Base-by-base conservation (phyloP, 2,888 invertebrate species). In the Scaptomyza cyrtandrae region DNA sequence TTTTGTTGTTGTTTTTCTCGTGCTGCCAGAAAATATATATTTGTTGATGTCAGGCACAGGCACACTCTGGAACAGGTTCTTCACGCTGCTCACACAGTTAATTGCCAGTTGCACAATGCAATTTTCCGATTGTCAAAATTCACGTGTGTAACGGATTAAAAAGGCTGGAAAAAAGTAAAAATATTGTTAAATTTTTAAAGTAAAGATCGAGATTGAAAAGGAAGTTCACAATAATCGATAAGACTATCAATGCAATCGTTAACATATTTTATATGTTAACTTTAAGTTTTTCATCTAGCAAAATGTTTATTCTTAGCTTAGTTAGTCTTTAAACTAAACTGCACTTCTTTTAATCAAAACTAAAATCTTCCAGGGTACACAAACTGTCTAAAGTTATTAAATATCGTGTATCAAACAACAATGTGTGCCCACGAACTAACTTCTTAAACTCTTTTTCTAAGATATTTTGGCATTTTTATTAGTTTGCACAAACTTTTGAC, bases 91-190 rank as follows among this genome's bases (percentile, higher is more conserved):
- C 27, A 41, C 55, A 35, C 19, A 58, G 54, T 62, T 71, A 61
- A 79, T 64, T 79, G 61, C 49, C 39, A 58, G n/a, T 48, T 62
- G 37, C 33, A 31, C 16, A 62, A 53, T 55, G 46, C 39, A 35
- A 16, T 48, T 64, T 52, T 53, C 19, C 35, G 35, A 39, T 29
- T 39, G 44, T 35, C 39, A 54, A 54, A 56, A 46, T 41, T 55
- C 56, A 16, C 13, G 19, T 13, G 35, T 4, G n/a, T 39, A 6
- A 14, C 6, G 5, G 27, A 2, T 43, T 11, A 13, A 19, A 43
- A 43, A 1, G 11, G 35, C 24, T 35, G 37, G n/a, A 39, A 39
- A 39, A 39, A 7, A 3, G 2, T 29, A 7, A 1, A 29, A 29
- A 24, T 4, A 0, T 24, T 3, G 24, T 24, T 24, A 1, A 24